Evolutionary conservation across 2,888 invertebrate genomes (phyloP).

Genomic region (Acanthosepion esculentum): DNA sequence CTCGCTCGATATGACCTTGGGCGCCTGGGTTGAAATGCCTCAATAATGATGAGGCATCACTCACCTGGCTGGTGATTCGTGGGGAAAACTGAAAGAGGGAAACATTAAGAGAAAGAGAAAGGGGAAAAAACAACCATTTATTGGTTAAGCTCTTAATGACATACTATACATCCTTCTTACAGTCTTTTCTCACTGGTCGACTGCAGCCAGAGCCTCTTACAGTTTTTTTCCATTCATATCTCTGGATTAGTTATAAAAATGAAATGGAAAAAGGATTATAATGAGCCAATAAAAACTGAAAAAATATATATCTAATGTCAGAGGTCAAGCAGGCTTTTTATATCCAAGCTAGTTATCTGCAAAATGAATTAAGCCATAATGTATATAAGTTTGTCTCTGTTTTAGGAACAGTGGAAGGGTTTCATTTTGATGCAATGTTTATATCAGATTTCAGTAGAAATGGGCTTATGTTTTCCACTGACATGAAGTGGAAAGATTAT

Average conservation of each 20-base stretch:
- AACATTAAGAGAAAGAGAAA: too few species aligned
- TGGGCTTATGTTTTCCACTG: background rate
- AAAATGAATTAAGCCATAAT: background rate
- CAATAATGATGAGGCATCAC: too few species aligned
- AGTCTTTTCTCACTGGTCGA: background rate
- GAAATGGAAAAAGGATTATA: background rate
- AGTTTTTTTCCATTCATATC: background rate
- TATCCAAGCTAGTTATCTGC: background rate
- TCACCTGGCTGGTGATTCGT: too few species aligned
- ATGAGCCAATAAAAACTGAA: background rate
- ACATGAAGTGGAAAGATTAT: too few species aligned
- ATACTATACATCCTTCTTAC: too few species aligned
- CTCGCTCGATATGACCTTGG: too few species aligned
- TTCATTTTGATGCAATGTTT: background rate
- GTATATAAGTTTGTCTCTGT: background rate
- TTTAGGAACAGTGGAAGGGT: background rate
- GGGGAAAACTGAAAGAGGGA: too few species aligned
- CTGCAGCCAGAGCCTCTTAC: background rate
- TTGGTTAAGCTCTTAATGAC: too few species aligned
- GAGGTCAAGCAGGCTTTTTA: background rate
- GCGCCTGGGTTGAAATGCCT: too few species aligned
- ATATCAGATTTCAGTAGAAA: background rate
- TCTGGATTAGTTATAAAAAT: background rate
- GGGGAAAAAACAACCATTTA: too few species aligned
- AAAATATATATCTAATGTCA: background rate